A percentile compares a stretch with the other conserved stretches of the same genome.
These are phyloP conservation scores for Apis dorsata DNA, from an alignment of 1,140 invertebrate species.

Conservation along the genomic window DNA sequence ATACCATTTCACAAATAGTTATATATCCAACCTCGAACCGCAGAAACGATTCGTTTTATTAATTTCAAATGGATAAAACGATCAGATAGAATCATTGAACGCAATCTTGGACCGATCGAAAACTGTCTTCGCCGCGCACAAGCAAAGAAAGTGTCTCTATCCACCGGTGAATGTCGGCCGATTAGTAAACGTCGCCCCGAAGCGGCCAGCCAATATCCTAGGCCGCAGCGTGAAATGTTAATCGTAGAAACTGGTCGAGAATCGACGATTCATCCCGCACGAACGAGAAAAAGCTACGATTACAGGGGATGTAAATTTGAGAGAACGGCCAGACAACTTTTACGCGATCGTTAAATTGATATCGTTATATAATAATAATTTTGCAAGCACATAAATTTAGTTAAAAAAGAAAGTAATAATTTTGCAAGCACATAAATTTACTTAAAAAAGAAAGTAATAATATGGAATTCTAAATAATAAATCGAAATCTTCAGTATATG, in stretches of 20 bases:
- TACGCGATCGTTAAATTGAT: too few relatives aligned
- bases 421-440: too few relatives aligned
- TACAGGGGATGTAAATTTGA: too few relatives aligned
- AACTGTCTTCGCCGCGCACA: not conserved
- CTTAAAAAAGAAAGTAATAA: too few relatives aligned
- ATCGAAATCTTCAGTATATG: too few relatives aligned
- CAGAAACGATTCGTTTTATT: not conserved
- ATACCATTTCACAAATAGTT: too few relatives aligned
- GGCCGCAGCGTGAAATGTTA: slow-evolving; percentile 70
- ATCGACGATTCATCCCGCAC: slow-evolving; percentile 8
- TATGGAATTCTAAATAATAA: too few relatives aligned
- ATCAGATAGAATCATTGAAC: not conserved
- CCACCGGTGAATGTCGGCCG: slow-evolving; percentile 34
- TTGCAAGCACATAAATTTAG: too few relatives aligned
- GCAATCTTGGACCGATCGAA: not conserved
- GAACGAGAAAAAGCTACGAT: not conserved
- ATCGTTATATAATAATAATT: too few relatives aligned
- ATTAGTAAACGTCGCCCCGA: slow-evolving; percentile 61
- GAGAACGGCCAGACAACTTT: too few relatives aligned
- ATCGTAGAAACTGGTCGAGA: slow-evolving; percentile 69
- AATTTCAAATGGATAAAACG: not conserved
- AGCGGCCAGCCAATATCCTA: slow-evolving; percentile 42
- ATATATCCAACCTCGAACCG: too few relatives aligned
- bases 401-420: too few relatives aligned
- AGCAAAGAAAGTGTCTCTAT: slow-evolving; percentile 50